Conservation (phyloP, 1,140 invertebrate species). For the Heliothis virescens region DNA sequence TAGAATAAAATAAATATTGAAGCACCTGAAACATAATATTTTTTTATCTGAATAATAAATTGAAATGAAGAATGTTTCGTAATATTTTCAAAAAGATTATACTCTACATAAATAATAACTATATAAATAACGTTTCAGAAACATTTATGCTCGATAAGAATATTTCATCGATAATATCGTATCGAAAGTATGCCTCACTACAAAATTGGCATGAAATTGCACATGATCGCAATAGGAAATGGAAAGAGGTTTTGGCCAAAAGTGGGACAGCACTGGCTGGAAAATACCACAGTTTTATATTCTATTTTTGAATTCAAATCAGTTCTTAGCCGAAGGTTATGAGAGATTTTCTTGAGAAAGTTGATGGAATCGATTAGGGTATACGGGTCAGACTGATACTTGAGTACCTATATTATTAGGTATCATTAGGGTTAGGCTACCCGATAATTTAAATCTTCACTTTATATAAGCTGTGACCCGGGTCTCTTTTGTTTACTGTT, state of each 20-base stretch:
- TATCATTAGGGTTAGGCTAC: conserved; percentile 34
- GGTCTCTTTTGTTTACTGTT: conserved; percentile 26
- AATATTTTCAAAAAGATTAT: too few relatives aligned
- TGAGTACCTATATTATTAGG: background rate
- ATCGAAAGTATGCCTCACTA: too few relatives aligned
- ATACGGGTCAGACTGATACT: conserved; percentile 31
- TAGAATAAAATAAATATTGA: too few relatives aligned
- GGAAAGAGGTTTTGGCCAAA: background rate
- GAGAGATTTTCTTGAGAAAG: conserved; percentile 10
- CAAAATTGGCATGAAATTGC: background rate
- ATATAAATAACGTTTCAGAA: too few relatives aligned
- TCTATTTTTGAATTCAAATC: conserved; percentile 22
- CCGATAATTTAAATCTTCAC: conserved; percentile 16
- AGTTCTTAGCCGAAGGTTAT: conserved; percentile 10
- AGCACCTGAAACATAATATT: too few relatives aligned
- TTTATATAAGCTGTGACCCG: background rate
- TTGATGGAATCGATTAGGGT: conserved; percentile 30
- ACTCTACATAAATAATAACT: too few relatives aligned
- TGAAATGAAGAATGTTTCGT: too few relatives aligned
- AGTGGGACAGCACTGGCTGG: background rate
- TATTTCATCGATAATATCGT: too few relatives aligned
- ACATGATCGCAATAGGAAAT: too few relatives aligned
- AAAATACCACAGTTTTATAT: background rate
- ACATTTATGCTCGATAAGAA: too few relatives aligned
- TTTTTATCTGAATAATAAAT: too few relatives aligned